A percentile compares a stretch with the other conserved stretches of the same genome.
These are phyloP conservation scores for Urocolius indicus DNA, from an alignment of 2,113 vertebrate species.

Conservation along the genomic window DNA sequence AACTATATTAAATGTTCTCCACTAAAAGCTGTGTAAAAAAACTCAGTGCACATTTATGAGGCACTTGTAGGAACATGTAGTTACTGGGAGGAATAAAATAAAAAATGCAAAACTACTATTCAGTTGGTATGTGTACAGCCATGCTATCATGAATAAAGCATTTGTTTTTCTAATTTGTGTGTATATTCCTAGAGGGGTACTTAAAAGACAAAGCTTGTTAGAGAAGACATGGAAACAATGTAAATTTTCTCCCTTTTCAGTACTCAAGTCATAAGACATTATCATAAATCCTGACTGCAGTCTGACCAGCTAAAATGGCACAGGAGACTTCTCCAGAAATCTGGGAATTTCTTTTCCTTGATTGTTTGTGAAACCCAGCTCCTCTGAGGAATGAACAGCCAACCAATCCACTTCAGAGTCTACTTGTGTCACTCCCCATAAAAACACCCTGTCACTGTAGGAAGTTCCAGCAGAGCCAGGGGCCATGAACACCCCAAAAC, in stretches of 20 bases:
- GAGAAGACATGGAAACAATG: not conserved
- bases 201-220: conserved; percentile 47
- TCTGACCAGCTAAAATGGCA: not conserved
- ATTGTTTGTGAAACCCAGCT: not conserved
- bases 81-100: conserved; percentile 41
- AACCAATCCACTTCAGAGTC: fast-evolving
- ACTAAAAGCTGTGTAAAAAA: conserved; percentile 13
- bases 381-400: not conserved
- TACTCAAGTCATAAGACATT: not conserved
- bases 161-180: conserved; percentile 54
- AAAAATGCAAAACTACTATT: conserved; percentile 26
- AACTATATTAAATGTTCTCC: conserved; percentile 20
- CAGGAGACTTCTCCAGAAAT: not conserved
- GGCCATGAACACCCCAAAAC: not conserved
- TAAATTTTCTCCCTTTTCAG: not conserved
- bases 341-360: not conserved
- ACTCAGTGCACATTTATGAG: not conserved
- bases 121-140: not conserved
- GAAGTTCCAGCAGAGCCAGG: not conserved
- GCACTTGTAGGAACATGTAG: conserved; percentile 14
- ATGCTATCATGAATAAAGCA: conserved; percentile 36
- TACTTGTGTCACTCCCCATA: fast-evolving
- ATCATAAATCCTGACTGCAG: conserved; percentile 20
- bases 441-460: fast-evolving
- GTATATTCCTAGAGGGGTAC: conserved; percentile 32